Conservation (phyloP, 2,797 vertebrate species). For the Diplodus sargus region DNA sequence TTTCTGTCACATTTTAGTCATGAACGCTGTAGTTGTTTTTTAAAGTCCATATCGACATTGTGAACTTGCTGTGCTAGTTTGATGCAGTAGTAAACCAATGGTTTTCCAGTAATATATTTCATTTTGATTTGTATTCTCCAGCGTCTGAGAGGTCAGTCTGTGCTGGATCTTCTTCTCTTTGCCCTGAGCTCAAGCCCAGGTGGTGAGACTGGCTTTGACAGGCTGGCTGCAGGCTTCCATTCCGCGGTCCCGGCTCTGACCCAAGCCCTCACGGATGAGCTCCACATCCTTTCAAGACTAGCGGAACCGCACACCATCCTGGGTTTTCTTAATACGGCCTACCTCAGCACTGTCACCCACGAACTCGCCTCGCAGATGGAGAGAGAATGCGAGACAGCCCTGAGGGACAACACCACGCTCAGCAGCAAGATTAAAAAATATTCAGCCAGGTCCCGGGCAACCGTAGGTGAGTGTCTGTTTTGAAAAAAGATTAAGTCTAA, state of each 20-base stretch:
- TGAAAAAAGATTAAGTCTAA: constrained; percentile 21
- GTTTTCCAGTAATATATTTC: constrained; percentile 2
- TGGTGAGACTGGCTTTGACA: constrained; percentile 87
- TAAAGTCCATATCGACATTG: neutral
- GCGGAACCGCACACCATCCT: constrained; percentile 84
- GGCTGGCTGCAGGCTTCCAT: constrained; percentile 81
- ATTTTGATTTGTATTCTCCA: constrained; percentile 54
- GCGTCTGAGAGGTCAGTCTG: constrained; percentile 85
- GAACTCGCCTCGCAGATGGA: constrained; percentile 89
- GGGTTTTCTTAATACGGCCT: constrained; percentile 90
- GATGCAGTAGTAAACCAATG: neutral
- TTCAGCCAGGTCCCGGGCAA: constrained; percentile 86
- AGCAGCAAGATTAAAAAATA: constrained; percentile 86
- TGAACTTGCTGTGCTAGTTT: neutral
- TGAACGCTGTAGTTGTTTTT: neutral
- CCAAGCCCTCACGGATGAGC: constrained; percentile 89
- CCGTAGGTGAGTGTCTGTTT: constrained; percentile 86
- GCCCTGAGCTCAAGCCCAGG: constrained; percentile 79
- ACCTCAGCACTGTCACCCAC: constrained; percentile 87
- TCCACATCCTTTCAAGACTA: constrained; percentile 85
- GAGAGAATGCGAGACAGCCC: constrained; percentile 87
- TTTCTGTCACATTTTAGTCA: neutral
- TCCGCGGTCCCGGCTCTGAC: constrained; percentile 83
- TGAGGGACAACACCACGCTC: constrained; percentile 87
- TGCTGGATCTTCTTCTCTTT: constrained; percentile 83